Base-by-base conservation (phyloP, 2,888 invertebrate genomes). In the Drosophila anomalipes region DNA sequence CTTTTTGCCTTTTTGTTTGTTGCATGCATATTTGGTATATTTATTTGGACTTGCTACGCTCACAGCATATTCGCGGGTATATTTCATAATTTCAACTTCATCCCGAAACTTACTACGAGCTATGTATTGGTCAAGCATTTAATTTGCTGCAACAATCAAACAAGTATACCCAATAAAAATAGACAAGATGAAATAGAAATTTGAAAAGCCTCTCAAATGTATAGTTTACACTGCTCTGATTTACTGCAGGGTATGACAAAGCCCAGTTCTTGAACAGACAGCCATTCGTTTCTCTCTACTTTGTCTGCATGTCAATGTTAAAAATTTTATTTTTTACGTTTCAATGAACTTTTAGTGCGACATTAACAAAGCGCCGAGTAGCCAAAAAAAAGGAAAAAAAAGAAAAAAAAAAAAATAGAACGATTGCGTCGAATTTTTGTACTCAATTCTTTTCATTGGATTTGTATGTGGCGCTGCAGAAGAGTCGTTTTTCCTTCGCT, bases 281-380 rank as follows among this genome's bases (percentile, higher is more conserved):
- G 3, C 2, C 14, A 16, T 14, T 59, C 9, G 16, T 28, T 68
- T 60, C 62, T 61, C 49, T 63, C 60, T 51, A 57, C 60, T 77
- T 69, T 71, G 64, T 61, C 53, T 61, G 66, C 80, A 53, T 75
- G 74, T 60, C 80, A 75, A 77, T 77, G 77, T 68, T 79, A 60
- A 79, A 77, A 74, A 70, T 79, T 82, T 73, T 79, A 79, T 85
- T 85, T 83, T 79, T 73, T 79, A 76, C 84, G 70, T 81, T 81
- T 84, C 74, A 83, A 78, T 84, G 83, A 81, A 74, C 82, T 85
- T 84, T 85, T 85, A 83, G 81, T 83, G 85, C 73, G 75, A 81
- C 83, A 83, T 84, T 84, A 81, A 84, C 79, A 81, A 75, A 68
- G 63, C 67, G 54, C 30, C 77, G 65, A 74, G 62, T 60, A 65